phyloP scores from a whole-genome alignment of 2,797 vertebrate species.

The Notoglanidium macrostoma region DNA sequence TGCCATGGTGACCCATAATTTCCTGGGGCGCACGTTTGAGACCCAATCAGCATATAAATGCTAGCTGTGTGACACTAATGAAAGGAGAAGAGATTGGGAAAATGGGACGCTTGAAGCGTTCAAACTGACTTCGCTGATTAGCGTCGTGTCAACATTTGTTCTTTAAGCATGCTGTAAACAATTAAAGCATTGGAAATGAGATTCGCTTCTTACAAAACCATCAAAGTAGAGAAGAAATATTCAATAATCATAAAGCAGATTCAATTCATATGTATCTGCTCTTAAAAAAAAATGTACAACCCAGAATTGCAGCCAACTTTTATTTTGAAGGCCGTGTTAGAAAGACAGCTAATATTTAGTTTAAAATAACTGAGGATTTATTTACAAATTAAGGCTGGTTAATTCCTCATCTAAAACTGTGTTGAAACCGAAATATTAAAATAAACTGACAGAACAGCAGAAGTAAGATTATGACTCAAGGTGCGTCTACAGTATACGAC shows the following conservation, averaged over 20 bases:
- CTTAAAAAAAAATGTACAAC: background rate
- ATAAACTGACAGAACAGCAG: background rate
- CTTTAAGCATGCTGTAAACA: background rate
- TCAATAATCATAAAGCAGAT: background rate
- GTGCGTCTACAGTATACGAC: background rate
- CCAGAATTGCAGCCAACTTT: too few species aligned
- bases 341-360: background rate
- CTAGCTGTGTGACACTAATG: slow-evolving; percentile 32
- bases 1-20: slow-evolving; percentile 32
- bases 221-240: background rate
- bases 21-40: slow-evolving; percentile 31
- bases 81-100: slow-evolving; percentile 1
- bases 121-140: background rate
- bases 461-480: background rate
- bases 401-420: background rate
- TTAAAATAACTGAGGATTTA: background rate
- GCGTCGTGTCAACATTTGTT: background rate
- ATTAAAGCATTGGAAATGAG: background rate
- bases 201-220: background rate
- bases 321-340: background rate
- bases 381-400: too few species aligned
- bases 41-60: slow-evolving; percentile 32
- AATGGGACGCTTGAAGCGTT: background rate
- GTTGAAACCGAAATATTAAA: background rate
- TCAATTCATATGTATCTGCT: background rate